These are phyloP conservation scores for Notolepis coatsorum DNA, from an alignment of 2,797 vertebrate species.

Conservation along the genomic window DNA sequence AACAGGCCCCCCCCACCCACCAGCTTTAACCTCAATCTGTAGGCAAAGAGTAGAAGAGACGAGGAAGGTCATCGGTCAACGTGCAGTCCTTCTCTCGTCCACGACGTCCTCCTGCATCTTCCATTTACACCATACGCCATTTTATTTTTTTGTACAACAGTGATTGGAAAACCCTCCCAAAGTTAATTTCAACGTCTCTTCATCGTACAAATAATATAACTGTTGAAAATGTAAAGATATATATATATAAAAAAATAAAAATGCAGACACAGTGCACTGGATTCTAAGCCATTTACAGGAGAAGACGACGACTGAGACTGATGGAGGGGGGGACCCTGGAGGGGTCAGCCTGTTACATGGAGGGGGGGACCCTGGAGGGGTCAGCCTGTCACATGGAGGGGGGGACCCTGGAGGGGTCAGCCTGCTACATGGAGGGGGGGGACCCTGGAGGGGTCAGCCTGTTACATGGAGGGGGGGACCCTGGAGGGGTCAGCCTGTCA, in stretches of 20 bases:
- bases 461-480: too few relatives aligned
- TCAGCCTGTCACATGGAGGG: too few relatives aligned
- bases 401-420: too few relatives aligned
- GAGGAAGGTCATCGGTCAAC: background rate
- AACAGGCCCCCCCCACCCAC: background rate
- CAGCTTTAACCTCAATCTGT: constrained; percentile 48
- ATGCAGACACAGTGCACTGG: constrained; percentile 78
- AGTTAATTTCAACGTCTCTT: constrained; percentile 20
- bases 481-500: too few relatives aligned
- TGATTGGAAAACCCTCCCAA: constrained; percentile 16
- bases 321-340: constrained; percentile 16
- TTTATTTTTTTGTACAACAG: constrained; percentile 31
- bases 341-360: too few relatives aligned
- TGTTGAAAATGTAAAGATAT: constrained; percentile 62
- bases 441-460: too few relatives aligned
- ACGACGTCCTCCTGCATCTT: background rate
- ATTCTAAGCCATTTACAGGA: constrained; percentile 80
- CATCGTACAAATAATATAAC: constrained; percentile 55
- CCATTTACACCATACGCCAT: constrained; percentile 24
- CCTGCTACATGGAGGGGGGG: too few relatives aligned
- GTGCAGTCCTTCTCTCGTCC: background rate
- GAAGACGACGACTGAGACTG: constrained; percentile 29
- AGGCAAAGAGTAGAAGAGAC: constrained; percentile 4
- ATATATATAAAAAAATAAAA: constrained; percentile 53
- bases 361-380: too few relatives aligned